Evolutionary conservation across 23 tunicate species (phyloP).

Genomic region (Ascidia mentula): DNA sequence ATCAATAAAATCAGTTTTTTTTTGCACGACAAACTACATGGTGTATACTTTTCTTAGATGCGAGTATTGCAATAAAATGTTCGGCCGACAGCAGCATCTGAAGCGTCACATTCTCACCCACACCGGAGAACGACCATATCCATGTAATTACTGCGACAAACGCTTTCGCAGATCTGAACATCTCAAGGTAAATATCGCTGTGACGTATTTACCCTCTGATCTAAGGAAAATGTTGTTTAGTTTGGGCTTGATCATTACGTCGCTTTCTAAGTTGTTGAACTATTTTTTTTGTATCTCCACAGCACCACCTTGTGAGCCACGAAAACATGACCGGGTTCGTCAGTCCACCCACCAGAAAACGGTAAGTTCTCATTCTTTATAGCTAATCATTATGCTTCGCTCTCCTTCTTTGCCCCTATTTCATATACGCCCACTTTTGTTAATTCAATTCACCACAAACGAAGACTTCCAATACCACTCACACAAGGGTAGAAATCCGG

Average conservation of each 20-base stretch:
- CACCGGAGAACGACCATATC: slow-evolving; percentile 59
- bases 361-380: too few relatives aligned
- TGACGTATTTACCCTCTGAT: too few relatives aligned
- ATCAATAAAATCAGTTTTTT: neutral
- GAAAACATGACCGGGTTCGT: slow-evolving; percentile 22
- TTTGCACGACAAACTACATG: neutral
- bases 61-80: slow-evolving; percentile 51
- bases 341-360: slow-evolving; percentile 19
- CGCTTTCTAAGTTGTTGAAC: too few relatives aligned
- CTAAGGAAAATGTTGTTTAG: too few relatives aligned
- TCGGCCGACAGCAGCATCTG: slow-evolving; percentile 59
- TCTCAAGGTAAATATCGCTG: slow-evolving; percentile 65
- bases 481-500: too few relatives aligned
- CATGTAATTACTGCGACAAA: slow-evolving; percentile 82
- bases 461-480: too few relatives aligned
- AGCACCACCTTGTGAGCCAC: slow-evolving; percentile 85
- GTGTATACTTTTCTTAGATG: slow-evolving; percentile 17
- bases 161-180: slow-evolving; percentile 86
- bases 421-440: too few relatives aligned
- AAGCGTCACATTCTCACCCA: slow-evolving; percentile 54
- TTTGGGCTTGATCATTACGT: too few relatives aligned
- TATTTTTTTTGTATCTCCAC: neutral
- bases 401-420: too few relatives aligned
- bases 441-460: too few relatives aligned
- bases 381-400: too few relatives aligned